These are phyloP conservation scores for Sphenodon punctatus DNA, from an alignment of 2,797 vertebrate species.

Conservation along the genomic window DNA sequence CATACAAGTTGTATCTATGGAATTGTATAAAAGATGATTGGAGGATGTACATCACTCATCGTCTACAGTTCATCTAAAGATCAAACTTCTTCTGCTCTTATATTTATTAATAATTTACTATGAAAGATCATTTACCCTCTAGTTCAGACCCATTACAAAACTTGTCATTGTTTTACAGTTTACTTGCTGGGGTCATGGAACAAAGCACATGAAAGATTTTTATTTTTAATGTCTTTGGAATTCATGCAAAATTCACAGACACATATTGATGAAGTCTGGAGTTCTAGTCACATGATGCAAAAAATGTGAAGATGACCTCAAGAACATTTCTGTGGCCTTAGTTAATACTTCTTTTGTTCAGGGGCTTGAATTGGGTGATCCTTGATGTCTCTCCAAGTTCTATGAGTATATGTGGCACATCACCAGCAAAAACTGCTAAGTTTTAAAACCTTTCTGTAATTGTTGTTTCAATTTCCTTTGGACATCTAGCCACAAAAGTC, in stretches of 20 bases:
- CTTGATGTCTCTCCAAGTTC: no score
- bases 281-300: background rate
- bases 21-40: no score
- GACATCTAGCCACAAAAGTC: background rate
- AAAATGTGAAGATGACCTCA: background rate
- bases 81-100: background rate
- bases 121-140: background rate
- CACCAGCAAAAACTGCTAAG: background rate
- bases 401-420: rapidly evolving
- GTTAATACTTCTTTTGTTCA: no score
- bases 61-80: background rate
- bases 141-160: background rate
- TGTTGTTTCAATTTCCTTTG: background rate
- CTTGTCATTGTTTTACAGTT: background rate
- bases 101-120: slow-evolving; percentile 1
- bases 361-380: no score
- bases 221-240: slow-evolving; percentile 5
- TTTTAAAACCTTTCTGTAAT: background rate
- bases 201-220: background rate
- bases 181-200: background rate
- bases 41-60: background rate
- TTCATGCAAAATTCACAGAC: background rate
- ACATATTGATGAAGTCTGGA: slow-evolving; percentile 2
- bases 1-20: no score
- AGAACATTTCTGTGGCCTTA: background rate